Conservation (phyloP, 2,888 invertebrate genomes). For the Agrochola lota region DNA sequence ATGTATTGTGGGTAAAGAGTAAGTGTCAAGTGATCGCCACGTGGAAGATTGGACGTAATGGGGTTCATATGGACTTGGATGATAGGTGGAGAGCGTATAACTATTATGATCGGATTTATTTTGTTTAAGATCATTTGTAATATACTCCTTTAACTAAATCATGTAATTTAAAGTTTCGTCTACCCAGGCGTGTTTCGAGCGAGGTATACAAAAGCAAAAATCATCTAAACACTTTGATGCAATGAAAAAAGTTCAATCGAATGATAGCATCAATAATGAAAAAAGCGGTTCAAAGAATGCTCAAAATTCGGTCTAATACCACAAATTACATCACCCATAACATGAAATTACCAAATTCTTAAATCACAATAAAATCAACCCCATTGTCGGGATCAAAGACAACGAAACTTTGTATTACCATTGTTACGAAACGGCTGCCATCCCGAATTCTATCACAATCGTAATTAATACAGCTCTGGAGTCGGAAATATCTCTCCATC, state of each 20-base stretch:
- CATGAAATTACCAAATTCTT: slow-evolving; percentile 58
- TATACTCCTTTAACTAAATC: no score
- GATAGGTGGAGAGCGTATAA: background rate
- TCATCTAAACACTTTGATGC: no score
- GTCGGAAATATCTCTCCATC: slow-evolving; percentile 90
- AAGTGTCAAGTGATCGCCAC: slow-evolving; percentile 55
- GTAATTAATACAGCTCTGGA: slow-evolving; percentile 87
- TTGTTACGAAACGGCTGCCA: slow-evolving; percentile 69
- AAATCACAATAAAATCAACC: slow-evolving; percentile 67
- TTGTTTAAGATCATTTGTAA: background rate
- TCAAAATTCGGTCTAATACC: slow-evolving; percentile 13
- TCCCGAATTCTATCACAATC: slow-evolving; percentile 78
- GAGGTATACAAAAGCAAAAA: background rate
- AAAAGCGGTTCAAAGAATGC: slow-evolving; percentile 8
- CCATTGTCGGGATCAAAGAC: slow-evolving; percentile 77
- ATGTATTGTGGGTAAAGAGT: slow-evolving; percentile 61
- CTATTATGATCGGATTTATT: background rate
- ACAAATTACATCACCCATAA: slow-evolving; percentile 41
- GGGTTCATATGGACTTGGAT: slow-evolving; percentile 8
- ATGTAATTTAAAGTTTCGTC: no score
- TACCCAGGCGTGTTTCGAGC: background rate
- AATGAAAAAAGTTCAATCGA: background rate
- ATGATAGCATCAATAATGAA: background rate
- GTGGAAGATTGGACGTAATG: slow-evolving; percentile 25
- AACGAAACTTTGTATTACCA: slow-evolving; percentile 70